Base-by-base conservation (phyloP, 2,797 vertebrate genomes). In the Percopsis omiscomaycus region DNA sequence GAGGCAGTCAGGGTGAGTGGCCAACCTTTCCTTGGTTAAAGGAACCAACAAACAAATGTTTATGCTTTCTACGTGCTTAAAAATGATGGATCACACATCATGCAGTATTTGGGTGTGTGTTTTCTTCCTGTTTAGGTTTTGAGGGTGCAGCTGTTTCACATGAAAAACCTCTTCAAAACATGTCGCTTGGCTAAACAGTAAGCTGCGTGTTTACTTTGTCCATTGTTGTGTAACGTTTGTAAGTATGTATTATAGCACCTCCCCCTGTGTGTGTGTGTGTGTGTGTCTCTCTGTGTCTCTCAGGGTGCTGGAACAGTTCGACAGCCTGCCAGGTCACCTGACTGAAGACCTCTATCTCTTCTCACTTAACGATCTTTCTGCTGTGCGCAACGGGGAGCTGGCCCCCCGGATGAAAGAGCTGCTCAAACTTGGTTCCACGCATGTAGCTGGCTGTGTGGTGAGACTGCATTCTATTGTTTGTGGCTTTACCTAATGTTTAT, bases 101-200 rank as follows among this genome's bases (percentile, higher is more conserved):
- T 22, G 22, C 22, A 22, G 22, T 9, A 8, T 51, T n/a, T 47
- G 10, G 16, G 0, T 48, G 42, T 3, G 37, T 32, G 5, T 75
- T 45, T 64, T 15, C 42, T 58, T 61, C 5, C 8, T 5, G 11
- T 30, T 66, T 57, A 99, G 98, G 91, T 97, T 63, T 81, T 99
- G 48, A 92, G 98, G 68, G 83, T 95, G 76, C 95, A 97, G 84
- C 89, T 99, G 50, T 96, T 93, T 79, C 96, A 96, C 84, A 96
- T 99, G 94, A 99, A 98, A 91, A 98, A 96, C 79, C 95, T 99
- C 87, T 95, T 99, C 78, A 98, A 94, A 89, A 98, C 95, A 0
- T 99, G 98, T 75, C 94, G 97, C 12, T 85, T 98, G 56, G 93
- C 96, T 71, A 95, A 95, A 91, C 92, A 94, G 98, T 98, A 89